These are phyloP conservation scores for Pyxicephalus adspersus DNA, from an alignment of 2,113 vertebrate genomes.

Conservation along the genomic window DNA sequence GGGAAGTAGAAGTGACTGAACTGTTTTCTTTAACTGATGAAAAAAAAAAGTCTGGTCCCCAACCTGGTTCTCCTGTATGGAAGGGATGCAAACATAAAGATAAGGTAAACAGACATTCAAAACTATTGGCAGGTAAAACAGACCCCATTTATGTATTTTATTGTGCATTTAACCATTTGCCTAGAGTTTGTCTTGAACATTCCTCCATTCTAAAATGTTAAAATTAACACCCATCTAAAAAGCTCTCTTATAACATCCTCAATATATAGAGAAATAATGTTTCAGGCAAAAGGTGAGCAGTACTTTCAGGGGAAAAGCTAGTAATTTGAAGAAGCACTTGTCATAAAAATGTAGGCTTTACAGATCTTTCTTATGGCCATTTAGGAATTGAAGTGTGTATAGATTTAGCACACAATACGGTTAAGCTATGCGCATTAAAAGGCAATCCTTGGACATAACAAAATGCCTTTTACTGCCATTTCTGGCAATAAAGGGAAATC, in stretches of 20 bases:
- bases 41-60: no score
- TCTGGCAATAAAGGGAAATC: conserved; percentile 35
- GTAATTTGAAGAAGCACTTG: not conserved
- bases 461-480: conserved; percentile 11
- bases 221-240: not conserved
- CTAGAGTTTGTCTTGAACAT: no score
- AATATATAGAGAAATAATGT: not conserved
- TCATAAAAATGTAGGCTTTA: conserved; percentile 19
- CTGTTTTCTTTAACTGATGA: no score
- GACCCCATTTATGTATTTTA: no score
- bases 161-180: no score
- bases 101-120: no score
- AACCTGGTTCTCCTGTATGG: no score
- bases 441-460: not conserved
- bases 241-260: not conserved
- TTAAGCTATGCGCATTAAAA: conserved; percentile 21
- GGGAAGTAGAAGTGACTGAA: no score
- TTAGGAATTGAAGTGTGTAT: conserved; percentile 19
- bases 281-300: not conserved
- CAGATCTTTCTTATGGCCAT: not conserved
- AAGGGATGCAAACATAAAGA: no score
- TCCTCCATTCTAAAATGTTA: not conserved
- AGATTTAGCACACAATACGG: conserved; percentile 23
- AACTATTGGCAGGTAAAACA: no score
- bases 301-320: conserved; percentile 3